Conservation (phyloP, 1,140 invertebrate genomes). For the Heliconius melpomene region DNA sequence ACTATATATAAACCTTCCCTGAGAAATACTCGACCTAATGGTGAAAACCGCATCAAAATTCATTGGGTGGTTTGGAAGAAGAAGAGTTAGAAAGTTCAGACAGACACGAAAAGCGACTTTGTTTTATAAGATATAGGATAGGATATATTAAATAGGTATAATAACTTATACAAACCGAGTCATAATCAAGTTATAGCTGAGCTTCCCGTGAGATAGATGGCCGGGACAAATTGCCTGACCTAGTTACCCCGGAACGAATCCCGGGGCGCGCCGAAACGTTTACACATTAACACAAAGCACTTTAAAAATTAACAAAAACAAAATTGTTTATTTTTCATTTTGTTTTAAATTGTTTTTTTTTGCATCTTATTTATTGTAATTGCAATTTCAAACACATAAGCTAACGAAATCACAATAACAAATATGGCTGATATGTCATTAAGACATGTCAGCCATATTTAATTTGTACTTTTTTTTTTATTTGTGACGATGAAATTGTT, state of each 20-base stretch:
- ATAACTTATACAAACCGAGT: not conserved
- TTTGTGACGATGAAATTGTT: too few species aligned
- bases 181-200: constrained; percentile 11
- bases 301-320: not conserved
- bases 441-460: too few species aligned
- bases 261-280: constrained; percentile 15
- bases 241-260: constrained; percentile 29
- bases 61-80: too few species aligned
- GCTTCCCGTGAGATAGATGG: constrained; percentile 31
- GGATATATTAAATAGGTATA: not conserved
- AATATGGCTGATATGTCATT: too few species aligned
- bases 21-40: too few species aligned
- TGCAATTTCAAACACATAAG: not conserved
- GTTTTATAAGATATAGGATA: too few species aligned
- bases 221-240: constrained; percentile 33
- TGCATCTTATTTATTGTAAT: not conserved
- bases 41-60: too few species aligned
- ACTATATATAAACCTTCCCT: too few species aligned
- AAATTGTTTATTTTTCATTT: constrained; percentile 4
- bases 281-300: not conserved
- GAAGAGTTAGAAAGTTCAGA: too few species aligned
- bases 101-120: too few species aligned
- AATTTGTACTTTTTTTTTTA: too few species aligned
- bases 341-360: constrained; percentile 2
- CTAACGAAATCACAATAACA: too few species aligned